Conservation (phyloP, 2,888 invertebrate species). For the Alloplasta piceator region DNA sequence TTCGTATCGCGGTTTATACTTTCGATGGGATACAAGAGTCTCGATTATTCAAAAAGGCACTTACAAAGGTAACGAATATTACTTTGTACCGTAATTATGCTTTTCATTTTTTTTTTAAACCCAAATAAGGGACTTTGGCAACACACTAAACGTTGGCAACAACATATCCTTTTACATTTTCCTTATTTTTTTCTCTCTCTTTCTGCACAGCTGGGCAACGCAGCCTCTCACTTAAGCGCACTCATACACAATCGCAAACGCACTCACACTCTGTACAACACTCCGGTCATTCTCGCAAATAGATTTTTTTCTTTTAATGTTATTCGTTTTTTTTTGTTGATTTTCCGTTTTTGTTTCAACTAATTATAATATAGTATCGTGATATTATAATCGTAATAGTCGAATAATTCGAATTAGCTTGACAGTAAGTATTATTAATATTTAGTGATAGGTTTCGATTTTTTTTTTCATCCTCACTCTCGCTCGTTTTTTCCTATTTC, state of each 20-base stretch:
- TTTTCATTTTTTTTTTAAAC: conserved; percentile 58
- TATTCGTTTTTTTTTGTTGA: conserved; percentile 26
- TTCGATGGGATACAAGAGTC: background rate
- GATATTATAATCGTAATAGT: conserved; percentile 62
- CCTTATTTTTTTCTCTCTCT: too few relatives aligned
- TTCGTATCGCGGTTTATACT: background rate
- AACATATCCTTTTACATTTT: conserved; percentile 72
- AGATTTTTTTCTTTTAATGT: conserved; percentile 48
- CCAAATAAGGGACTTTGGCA: conserved; percentile 80
- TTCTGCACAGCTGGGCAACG: conserved; percentile 72
- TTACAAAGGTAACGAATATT: conserved; percentile 70
- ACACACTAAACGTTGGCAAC: conserved; percentile 80
- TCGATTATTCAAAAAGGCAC: conserved; percentile 52
- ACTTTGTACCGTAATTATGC: conserved; percentile 71
- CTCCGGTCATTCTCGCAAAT: conserved; percentile 49
- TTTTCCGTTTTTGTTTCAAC: conserved; percentile 54
- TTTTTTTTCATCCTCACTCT: conserved; percentile 2
- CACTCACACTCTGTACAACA: conserved; percentile 58
- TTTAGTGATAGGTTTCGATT: conserved; percentile 65
- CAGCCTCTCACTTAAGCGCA: conserved; percentile 68
- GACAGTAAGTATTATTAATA: conserved; percentile 71
- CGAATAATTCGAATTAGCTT: conserved; percentile 62
- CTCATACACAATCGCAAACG: conserved; percentile 41
- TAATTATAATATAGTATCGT: conserved; percentile 63
- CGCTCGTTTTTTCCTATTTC: background rate